Percentiles rank a stretch among this genome's conserved stretches.
Evolutionary conservation across 1,140 invertebrate species (phyloP).

Genomic region (Lepidurus couesii): DNA sequence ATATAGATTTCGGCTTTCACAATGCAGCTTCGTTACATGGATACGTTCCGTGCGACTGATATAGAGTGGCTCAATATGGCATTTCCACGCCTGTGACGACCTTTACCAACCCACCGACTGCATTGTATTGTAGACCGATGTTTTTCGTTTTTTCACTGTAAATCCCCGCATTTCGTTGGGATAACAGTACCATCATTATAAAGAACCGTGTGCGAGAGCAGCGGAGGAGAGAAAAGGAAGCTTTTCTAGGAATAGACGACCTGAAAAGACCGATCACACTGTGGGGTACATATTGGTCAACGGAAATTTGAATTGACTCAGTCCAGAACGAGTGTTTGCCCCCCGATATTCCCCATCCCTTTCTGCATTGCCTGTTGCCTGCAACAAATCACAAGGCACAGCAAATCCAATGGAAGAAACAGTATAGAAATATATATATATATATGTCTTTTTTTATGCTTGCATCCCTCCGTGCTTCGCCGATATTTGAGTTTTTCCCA

Average conservation of each 20-base stretch:
- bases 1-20: neutral
- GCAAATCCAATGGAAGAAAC: too few relatives aligned
- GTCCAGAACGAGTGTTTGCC: neutral
- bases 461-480: neutral
- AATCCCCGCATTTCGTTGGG: neutral
- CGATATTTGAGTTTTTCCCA: neutral
- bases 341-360: neutral
- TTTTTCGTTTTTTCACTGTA: too few relatives aligned
- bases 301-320: slow-evolving; percentile 8
- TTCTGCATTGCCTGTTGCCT: neutral
- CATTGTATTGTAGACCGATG: too few relatives aligned
- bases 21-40: neutral
- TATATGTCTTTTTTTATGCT: neutral
- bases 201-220: neutral
- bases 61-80: neutral
- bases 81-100: neutral
- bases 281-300: neutral
- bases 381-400: neutral
- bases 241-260: neutral
- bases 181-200: neutral
- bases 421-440: neutral
- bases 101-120: too few relatives aligned
- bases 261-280: neutral
- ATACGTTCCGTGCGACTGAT: neutral
- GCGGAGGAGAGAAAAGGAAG: neutral